phyloP scores from a whole-genome alignment of 2,888 invertebrate species.

The Callyntrura guangdongensis region DNA sequence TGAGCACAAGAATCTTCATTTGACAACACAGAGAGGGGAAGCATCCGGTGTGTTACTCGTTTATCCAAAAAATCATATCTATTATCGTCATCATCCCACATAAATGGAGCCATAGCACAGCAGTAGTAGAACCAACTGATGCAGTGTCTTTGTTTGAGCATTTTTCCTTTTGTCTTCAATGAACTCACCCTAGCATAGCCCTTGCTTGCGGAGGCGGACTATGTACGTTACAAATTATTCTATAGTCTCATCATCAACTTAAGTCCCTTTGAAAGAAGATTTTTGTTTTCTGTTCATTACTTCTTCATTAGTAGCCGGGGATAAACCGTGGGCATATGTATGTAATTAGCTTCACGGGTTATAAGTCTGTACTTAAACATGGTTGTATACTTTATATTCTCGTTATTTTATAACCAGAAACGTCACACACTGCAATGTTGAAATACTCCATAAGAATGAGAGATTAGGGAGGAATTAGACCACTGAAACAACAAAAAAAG shows the following conservation, averaged over 20 bases:
- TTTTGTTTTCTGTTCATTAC: not conserved
- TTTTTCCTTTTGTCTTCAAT: slow-evolving; percentile 5
- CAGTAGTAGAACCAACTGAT: not conserved
- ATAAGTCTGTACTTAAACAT: no score
- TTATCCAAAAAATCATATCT: slow-evolving; percentile 2
- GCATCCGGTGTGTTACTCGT: slow-evolving; percentile 31
- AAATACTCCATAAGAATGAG: no score
- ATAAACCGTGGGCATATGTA: no score
- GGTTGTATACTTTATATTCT: no score
- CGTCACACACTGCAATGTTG: no score
- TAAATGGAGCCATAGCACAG: not conserved
- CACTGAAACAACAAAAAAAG: no score
- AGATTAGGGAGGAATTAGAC: no score
- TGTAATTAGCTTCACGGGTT: no score
- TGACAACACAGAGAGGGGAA: not conserved
- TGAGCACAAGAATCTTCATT: slow-evolving; percentile 18
- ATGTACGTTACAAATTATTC: not conserved
- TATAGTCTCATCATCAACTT: not conserved
- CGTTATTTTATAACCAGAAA: no score
- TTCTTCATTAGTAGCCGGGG: slow-evolving; percentile 11
- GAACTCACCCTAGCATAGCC: not conserved
- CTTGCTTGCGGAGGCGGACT: not conserved
- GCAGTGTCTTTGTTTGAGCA: not conserved
- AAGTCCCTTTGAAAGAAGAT: not conserved
- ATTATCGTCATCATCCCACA: not conserved